These are phyloP conservation scores for Crypturellus undulatus DNA, from an alignment of 2,113 vertebrate genomes.

Conservation along the genomic window DNA sequence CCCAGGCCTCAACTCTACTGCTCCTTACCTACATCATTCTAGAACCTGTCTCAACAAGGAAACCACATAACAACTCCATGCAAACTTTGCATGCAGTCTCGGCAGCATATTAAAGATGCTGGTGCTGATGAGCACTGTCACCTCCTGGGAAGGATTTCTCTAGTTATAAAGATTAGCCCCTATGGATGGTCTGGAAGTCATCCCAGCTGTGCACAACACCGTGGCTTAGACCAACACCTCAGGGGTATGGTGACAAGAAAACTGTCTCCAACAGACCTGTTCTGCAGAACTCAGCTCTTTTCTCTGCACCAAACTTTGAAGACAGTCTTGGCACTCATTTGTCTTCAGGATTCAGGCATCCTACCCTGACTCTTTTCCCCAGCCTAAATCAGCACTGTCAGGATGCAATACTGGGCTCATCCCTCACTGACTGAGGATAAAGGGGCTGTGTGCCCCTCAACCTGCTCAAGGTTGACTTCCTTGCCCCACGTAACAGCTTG, in stretches of 20 bases:
- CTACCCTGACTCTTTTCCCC: too few species aligned
- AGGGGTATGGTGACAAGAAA: neutral
- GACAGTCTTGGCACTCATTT: neutral
- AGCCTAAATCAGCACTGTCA: neutral
- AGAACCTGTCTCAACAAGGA: neutral
- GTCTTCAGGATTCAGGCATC: neutral
- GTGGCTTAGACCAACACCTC: neutral
- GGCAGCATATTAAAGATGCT: neutral
- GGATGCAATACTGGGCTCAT: neutral
- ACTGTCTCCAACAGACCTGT: neutral
- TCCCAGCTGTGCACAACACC: neutral
- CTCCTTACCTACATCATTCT: neutral
- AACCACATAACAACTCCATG: neutral
- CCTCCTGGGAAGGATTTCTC: neutral
- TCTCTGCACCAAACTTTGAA: neutral
- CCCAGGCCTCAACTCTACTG: neutral
- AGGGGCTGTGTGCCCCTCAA: neutral
- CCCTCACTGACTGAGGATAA: neutral
- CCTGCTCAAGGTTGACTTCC: neutral
- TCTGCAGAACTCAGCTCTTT: neutral
- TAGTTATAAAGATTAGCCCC: neutral
- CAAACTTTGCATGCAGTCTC: neutral
- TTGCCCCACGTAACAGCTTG: neutral
- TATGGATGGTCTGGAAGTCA: fast-evolving
- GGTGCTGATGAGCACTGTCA: neutral